A percentile compares a stretch with the other conserved stretches of the same genome.
Conservation (phyloP, 2,888 invertebrate genomes). For the Carterocephalus palaemon region DNA sequence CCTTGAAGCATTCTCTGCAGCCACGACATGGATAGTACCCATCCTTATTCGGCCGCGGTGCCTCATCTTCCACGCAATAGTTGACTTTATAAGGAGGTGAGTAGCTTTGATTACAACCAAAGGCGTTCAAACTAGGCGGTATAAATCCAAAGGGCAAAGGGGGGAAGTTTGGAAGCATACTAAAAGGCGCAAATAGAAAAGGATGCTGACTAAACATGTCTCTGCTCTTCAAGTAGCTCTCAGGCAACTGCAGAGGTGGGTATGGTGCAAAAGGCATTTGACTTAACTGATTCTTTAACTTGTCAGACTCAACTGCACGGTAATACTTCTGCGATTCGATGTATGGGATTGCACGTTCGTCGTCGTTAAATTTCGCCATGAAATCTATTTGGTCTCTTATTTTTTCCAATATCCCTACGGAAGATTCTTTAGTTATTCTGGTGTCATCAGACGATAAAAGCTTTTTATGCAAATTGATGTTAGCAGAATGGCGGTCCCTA, state of each 20-base stretch:
- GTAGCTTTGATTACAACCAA: slow-evolving; percentile 59
- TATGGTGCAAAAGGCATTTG: slow-evolving; percentile 57
- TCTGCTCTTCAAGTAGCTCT: slow-evolving; percentile 60
- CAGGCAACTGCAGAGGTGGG: slow-evolving; percentile 59
- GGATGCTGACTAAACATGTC: slow-evolving; percentile 70
- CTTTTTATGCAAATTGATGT: slow-evolving; percentile 94
- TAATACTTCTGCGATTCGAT: slow-evolving; percentile 75
- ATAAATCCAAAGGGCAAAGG: slow-evolving; percentile 67
- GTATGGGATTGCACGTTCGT: slow-evolving; percentile 80
- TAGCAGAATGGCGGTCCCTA: slow-evolving; percentile 94
- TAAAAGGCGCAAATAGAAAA: slow-evolving; percentile 70
- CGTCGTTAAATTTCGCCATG: slow-evolving; percentile 87
- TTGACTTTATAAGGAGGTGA: slow-evolving; percentile 68
- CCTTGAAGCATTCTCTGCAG: slow-evolving; percentile 82
- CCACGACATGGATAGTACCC: slow-evolving; percentile 84
- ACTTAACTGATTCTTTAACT: slow-evolving; percentile 51
- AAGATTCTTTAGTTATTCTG: slow-evolving; percentile 56
- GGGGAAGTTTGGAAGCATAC: slow-evolving; percentile 71
- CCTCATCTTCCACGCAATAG: slow-evolving; percentile 83
- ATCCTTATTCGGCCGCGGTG: slow-evolving; percentile 81
- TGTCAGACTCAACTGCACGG: slow-evolving; percentile 60
- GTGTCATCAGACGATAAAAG: slow-evolving; percentile 85
- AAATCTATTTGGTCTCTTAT: slow-evolving; percentile 88
- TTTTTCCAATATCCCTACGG: slow-evolving; percentile 75
- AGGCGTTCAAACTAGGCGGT: slow-evolving; percentile 65